Evolutionary conservation across 2,113 vertebrate genomes (phyloP), one percentile per base, ranked within the genome.

Genomic region (Mellivora capensis): DNA sequence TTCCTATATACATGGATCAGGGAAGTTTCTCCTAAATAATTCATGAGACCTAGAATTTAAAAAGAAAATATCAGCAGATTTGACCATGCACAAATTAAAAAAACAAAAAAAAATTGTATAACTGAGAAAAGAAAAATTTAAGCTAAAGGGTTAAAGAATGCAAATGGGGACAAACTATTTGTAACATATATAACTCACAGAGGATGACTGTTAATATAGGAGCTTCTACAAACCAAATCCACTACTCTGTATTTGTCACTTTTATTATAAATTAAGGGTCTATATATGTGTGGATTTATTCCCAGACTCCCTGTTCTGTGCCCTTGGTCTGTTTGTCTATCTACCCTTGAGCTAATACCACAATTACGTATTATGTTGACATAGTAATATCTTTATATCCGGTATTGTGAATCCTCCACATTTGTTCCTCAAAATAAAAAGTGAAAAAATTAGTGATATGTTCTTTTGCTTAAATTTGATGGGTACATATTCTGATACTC

Each of bases 401-500:
- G 42, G 29, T 85, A 59, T 31, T 87, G 81, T 47, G 77, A 77
- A 76, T 54, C 17, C 47, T 86, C 79, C 37, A 54, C 87, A 93
- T 71, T 89, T 12, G 39, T 71, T 76, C 37, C 80, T 61, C 77
- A 79, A 91, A 90, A 96, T 92, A 62, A 86, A 89, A 96, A 92
- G n/a, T 79, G 27, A 97, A 88, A 79, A 77, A 90, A 89, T 47
- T 74, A 44, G 17, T 85, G 31, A 88, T 85, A 74, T 42, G 18
- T 87, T 47, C 13, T 64, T 94, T 93, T 89, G 79, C 44, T 85
- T 90, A 91, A 86, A 89, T 71, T 21, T 59, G 23, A 57, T 71
- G 2, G 11, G 34, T 84, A 31, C 21, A 18, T 44, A 76, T 11
- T 85, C 79, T 81, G 62, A 85, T 79, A 69, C 37, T 76, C 81